Evolutionary conservation across 2,113 vertebrate genomes (phyloP), one percentile per base, ranked within the genome.

Genomic region (Alethe diademata): DNA sequence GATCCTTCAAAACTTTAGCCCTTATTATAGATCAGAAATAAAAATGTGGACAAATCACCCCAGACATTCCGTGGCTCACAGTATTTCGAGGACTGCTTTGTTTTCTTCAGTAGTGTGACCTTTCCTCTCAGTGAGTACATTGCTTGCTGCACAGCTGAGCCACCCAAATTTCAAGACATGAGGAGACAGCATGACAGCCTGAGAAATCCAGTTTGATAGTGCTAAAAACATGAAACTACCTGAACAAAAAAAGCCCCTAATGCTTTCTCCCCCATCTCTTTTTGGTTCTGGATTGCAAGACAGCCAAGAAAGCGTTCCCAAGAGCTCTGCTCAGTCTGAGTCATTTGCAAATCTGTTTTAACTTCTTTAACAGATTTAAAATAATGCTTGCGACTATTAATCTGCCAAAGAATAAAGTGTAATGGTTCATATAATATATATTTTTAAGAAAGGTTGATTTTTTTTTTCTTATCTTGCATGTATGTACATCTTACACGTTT

Each of bases 221-320:
- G 16, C 22, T 72, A 54, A 86, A 90, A 47, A 0, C 17, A 35
- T 58, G 26, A 80, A 78, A 26, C 14, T 61, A 51, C 28, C 28
- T 78, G 36, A 20, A 20, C 6, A 40, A 47, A 47, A 58, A 58
- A 57, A 35, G 33, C 1, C 8, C 35, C 26, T 56, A 22, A 58
- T 86, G 19, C 36, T 86, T 91, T 40, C 25, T 90, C 28, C 31
- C 20, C 19, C 29, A 31, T 57, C 24, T 73, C 31, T n/a, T 66
- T 56, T 88, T 36, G 14, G 26, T 64, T 91, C 40, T 82, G 66
- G 45, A 58, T 40, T 84, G 40, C 42, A 70, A 61, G 50, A 66
- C 42, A 91, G 90, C 62, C 81, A 82, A 92, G 70, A 79, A 91
- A 79, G 47, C 66, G 62, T 76, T 95, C 87, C 84, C 70, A 50